These are phyloP conservation scores for Callocephalon fimbriatum DNA, from an alignment of 2,113 vertebrate species.

Conservation along the genomic window DNA sequence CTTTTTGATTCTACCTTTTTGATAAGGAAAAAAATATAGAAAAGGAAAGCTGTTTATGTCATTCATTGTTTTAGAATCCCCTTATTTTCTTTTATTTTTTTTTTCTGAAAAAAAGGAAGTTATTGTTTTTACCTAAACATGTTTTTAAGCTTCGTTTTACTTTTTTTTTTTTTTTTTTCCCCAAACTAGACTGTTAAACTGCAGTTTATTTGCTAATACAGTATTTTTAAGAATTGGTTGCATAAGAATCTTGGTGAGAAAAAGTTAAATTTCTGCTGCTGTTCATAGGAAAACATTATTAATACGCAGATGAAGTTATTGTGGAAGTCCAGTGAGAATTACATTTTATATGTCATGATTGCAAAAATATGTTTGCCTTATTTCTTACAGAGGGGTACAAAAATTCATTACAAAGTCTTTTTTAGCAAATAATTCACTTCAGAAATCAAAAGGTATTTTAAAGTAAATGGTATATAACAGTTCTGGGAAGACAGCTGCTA, in stretches of 20 bases:
- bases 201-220: neutral
- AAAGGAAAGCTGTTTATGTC: neutral
- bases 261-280: slow-evolving; percentile 32
- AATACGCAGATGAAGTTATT: slow-evolving; percentile 22
- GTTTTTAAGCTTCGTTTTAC: neutral
- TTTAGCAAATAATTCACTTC: slow-evolving; percentile 53
- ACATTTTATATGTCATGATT: slow-evolving; percentile 30
- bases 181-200: neutral
- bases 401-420: slow-evolving; percentile 43
- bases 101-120: neutral
- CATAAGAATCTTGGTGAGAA: neutral
- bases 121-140: neutral
- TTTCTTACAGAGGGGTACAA: slow-evolving; percentile 20
- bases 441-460: slow-evolving; percentile 22
- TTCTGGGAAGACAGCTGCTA: neutral
- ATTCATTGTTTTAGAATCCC: neutral
- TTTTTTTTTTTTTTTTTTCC: neutral
- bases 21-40: neutral
- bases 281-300: slow-evolving; percentile 43
- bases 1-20: neutral
- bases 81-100: neutral
- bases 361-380: slow-evolving; percentile 36
- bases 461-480: slow-evolving; percentile 18
- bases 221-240: neutral
- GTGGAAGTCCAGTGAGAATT: slow-evolving; percentile 42